A percentile compares a stretch with the other conserved stretches of the same genome.
Evolutionary conservation across 2,888 invertebrate species (phyloP).

Genomic region (Torymus auratus): DNA sequence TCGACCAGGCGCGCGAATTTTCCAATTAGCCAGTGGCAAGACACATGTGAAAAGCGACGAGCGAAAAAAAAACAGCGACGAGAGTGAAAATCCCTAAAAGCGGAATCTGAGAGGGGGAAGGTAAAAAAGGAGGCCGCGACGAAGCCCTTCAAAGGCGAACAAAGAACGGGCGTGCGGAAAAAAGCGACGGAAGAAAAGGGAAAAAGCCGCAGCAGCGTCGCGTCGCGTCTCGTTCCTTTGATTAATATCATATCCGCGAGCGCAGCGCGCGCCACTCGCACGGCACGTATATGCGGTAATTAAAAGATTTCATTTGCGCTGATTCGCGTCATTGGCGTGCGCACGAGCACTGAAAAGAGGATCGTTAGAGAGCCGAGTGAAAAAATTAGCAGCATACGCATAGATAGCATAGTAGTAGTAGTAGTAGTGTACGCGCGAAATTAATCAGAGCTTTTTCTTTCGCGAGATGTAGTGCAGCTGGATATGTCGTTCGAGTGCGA

Average conservation of each 20-base stretch:
- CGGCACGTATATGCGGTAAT: constrained; percentile 58
- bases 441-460: no score
- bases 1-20: not conserved
- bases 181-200: constrained; percentile 16
- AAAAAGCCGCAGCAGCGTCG: constrained; percentile 45
- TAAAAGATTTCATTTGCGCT: constrained; percentile 63
- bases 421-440: no score
- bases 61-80: not conserved
- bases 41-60: no score
- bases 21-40: no score
- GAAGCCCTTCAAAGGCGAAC: constrained; percentile 34
- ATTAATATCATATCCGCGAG: constrained; percentile 64
- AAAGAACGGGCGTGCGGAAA: not conserved
- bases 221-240: constrained; percentile 58
- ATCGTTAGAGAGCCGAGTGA: constrained; percentile 7
- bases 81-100: not conserved
- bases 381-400: constrained; percentile 14
- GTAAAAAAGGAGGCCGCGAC: not conserved
- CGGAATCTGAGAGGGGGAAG: not conserved
- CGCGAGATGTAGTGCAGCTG: no score
- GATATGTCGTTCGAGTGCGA: no score
- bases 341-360: not conserved
- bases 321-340: constrained; percentile 15
- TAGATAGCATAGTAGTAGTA: no score
- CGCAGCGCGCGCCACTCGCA: constrained; percentile 15